A percentile compares a stretch with the other conserved stretches of the same genome.
Conservation (phyloP, 2,113 vertebrate genomes). For the Mesitornis unicolor region DNA sequence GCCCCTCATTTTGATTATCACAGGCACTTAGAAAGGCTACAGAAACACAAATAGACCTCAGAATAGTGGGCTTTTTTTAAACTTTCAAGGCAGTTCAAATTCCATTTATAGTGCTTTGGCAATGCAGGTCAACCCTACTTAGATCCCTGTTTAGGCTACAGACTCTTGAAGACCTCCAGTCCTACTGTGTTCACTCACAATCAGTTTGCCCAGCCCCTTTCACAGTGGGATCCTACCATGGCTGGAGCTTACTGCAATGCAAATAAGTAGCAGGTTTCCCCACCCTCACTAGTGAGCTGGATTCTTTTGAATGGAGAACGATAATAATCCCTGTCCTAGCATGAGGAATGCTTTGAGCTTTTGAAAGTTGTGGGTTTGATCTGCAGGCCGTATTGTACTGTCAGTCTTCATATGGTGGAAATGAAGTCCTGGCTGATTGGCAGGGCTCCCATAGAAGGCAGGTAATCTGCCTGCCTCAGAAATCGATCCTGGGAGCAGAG, state of each 20-base stretch:
- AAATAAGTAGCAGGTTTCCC: background rate
- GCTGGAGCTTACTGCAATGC: background rate
- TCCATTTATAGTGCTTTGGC: background rate
- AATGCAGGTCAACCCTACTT: background rate
- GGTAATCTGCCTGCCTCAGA: background rate
- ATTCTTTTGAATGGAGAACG: background rate
- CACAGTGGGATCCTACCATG: background rate
- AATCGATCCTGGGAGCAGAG: background rate
- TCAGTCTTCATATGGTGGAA: background rate
- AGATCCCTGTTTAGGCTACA: background rate
- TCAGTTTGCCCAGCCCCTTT: background rate
- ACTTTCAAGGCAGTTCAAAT: background rate
- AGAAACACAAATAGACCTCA: background rate
- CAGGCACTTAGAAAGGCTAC: background rate
- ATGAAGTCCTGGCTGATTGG: background rate
- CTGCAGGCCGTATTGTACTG: background rate
- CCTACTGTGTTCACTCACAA: background rate
- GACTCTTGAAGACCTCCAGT: background rate
- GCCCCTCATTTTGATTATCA: background rate
- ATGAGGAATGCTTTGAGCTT: background rate
- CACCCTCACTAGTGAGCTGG: background rate
- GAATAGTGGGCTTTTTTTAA: background rate
- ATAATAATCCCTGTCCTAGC: background rate
- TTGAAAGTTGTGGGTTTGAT: slow-evolving; percentile 27
- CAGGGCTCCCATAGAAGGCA: background rate